phyloP scores from a whole-genome alignment of 2,113 vertebrate species.

The Zosterops hypoxanthus region DNA sequence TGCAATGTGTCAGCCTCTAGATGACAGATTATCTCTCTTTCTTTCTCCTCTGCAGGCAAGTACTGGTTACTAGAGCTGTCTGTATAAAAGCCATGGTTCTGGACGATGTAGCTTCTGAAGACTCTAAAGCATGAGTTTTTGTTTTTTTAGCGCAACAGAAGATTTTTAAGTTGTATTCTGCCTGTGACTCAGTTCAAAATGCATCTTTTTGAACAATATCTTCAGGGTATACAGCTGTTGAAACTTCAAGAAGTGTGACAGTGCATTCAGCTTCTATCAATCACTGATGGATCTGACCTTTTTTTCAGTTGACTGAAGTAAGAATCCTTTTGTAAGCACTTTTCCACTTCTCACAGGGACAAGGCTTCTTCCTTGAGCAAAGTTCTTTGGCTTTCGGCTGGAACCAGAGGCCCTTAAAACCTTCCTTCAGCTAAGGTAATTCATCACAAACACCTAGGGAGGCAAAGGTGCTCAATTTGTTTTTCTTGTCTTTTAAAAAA shows the following conservation, averaged over 20 bases:
- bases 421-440: background rate
- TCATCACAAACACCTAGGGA: background rate
- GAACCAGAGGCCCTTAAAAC: background rate
- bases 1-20: background rate
- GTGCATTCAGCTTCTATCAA: slow-evolving; percentile 9
- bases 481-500: background rate
- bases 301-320: background rate
- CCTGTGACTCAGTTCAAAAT: background rate
- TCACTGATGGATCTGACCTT: background rate
- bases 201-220: slow-evolving; percentile 29
- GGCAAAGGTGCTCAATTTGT: background rate
- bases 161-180: slow-evolving; percentile 21
- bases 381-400: background rate
- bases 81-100: background rate
- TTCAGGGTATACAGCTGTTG: slow-evolving; percentile 27
- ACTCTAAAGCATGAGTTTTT: background rate
- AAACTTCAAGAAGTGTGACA: slow-evolving; percentile 35
- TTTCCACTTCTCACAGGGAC: background rate
- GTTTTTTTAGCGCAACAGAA: background rate
- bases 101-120: background rate
- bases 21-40: background rate
- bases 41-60: background rate
- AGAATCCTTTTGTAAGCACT: slow-evolving; percentile 26
- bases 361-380: accelerated
- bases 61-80: background rate